A percentile compares a stretch with the other conserved stretches of the same genome.
These are phyloP conservation scores for Henicopernis longicauda DNA, from an alignment of 2,113 vertebrate genomes.

Conservation along the genomic window DNA sequence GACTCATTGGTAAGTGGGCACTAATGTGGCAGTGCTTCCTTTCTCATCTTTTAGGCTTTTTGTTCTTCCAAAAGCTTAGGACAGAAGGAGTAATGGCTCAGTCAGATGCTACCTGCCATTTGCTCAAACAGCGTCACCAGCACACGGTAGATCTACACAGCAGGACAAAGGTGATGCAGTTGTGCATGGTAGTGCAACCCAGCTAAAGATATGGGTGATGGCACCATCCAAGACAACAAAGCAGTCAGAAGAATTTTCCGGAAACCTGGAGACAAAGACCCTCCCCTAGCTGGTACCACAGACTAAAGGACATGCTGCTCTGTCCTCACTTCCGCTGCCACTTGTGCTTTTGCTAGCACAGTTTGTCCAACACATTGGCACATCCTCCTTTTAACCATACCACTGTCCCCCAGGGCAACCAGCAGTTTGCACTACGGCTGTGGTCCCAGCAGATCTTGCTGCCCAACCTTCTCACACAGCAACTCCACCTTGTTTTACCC, in stretches of 20 bases:
- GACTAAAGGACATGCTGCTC: background rate
- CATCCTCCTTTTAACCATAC: background rate
- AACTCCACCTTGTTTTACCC: background rate
- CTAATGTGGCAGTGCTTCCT: background rate
- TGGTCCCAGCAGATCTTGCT: background rate
- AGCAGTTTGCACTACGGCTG: background rate
- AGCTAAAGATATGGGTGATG: background rate
- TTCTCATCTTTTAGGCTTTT: background rate
- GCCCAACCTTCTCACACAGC: background rate
- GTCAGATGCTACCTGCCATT: background rate
- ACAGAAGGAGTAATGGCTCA: background rate
- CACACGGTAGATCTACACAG: background rate
- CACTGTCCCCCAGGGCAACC: background rate
- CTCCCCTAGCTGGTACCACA: background rate
- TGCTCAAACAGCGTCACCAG: background rate
- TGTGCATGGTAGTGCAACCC: background rate
- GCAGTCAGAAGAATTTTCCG: background rate
- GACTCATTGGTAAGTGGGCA: background rate
- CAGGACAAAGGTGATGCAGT: background rate
- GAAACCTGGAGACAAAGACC: background rate
- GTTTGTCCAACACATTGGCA: background rate
- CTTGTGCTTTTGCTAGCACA: background rate
- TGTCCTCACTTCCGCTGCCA: background rate
- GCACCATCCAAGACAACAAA: background rate
- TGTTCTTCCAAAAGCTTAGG: background rate